Conservation (phyloP, 2,888 invertebrate species). For the Labia minor region DNA sequence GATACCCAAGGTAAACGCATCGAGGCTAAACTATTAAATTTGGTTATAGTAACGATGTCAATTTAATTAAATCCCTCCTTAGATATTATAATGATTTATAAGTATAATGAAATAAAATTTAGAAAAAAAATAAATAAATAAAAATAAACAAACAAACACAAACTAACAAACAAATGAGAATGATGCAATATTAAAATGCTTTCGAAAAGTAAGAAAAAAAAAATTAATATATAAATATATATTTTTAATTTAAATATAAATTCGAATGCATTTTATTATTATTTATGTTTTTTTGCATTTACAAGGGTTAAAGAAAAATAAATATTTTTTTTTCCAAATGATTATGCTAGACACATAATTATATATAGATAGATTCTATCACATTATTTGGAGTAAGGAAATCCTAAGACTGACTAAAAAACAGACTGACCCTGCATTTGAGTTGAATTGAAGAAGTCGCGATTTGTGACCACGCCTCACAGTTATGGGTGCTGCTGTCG, state of each 20-base stretch:
- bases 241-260: constrained; percentile 13
- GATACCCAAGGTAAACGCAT: too few relatives aligned
- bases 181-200: background rate
- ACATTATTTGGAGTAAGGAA: background rate
- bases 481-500: constrained; percentile 1
- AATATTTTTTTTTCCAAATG: constrained; percentile 35
- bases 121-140: background rate
- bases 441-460: constrained; percentile 79
- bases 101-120: background rate
- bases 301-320: constrained; percentile 29
- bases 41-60: too few relatives aligned
- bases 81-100: background rate
- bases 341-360: constrained; percentile 14
- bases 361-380: too few relatives aligned
- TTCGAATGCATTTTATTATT: background rate
- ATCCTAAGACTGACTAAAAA: constrained; percentile 22
- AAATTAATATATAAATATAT: background rate
- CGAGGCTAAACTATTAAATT: too few relatives aligned
- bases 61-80: too few relatives aligned
- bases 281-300: constrained; percentile 17
- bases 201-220: background rate
- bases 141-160: too few relatives aligned
- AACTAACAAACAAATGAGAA: background rate
- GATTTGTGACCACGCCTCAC: constrained; percentile 72
- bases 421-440: constrained; percentile 73